Evolutionary conservation across 2,888 invertebrate genomes (phyloP), one percentile per base, ranked within the genome.

Genomic region (Polydesmus complanatus): DNA sequence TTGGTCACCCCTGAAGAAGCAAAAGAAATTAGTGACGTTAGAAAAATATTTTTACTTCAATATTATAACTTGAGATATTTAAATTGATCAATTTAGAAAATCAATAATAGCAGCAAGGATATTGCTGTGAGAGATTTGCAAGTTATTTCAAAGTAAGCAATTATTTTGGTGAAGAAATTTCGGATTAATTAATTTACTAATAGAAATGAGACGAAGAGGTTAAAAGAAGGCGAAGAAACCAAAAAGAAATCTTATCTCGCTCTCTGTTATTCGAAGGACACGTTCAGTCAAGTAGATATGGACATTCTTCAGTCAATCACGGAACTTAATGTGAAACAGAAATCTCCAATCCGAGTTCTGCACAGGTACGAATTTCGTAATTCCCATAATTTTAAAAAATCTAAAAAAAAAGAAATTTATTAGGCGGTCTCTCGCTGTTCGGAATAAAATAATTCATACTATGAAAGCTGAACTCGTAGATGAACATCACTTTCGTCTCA

Each of bases 201-300:
- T 70, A 86, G 86, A 65, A 81, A 82, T 1, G 82, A 88, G 53
- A 75, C 88, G 26, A 72, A 74, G 0, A 76, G 79, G 55, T 77
- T 95, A 54, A 94, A 93, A 73, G 79, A 83, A 65, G 95, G 94
- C 0, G 95, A 95, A 73, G 86, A 88, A 70, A 79, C 80, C 22
- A 96, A 96, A 73, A 82, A 81, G 14, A 97, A 97, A 76, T 81
- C 81, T 1, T 97, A 97, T 73, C 79, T 82, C 61, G 93, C 92
- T 0, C 74, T 93, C 1, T 92, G 92, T 68, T 73, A 81, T 27
- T 78, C 79, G 60, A 72, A 78, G 56, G 69, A 72, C 3, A 73
- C 74, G 57, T 69, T 77, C 0, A 69, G 75, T 11, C 60, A 49
- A 64, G 69, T 72, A 5, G 69, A 73, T 21, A 65, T 78, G 1